Evolutionary conservation across 2,888 invertebrate genomes (phyloP).

Genomic region (Spialia ferax): DNA sequence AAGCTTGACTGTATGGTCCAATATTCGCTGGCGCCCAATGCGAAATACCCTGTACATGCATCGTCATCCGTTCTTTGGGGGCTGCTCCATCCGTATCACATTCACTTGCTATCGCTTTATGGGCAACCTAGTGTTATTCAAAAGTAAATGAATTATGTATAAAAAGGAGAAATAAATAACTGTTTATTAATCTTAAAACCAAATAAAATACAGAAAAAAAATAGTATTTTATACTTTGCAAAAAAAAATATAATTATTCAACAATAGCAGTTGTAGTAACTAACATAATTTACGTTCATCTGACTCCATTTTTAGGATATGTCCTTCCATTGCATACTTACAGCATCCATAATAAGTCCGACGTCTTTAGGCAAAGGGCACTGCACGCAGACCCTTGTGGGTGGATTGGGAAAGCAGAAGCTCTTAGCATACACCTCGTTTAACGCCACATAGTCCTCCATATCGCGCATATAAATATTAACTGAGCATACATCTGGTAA

Average conservation of each 20-base stretch:
- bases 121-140: conserved; percentile 64
- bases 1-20: conserved; percentile 98
- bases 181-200: background rate
- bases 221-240: background rate
- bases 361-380: conserved; percentile 90
- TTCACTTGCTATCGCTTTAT: conserved; percentile 64
- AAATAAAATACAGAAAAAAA: background rate
- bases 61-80: conserved; percentile 89
- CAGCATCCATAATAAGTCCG: conserved; percentile 92
- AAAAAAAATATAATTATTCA: no score
- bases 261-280: no score
- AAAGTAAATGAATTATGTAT: no score
- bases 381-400: conserved; percentile 95
- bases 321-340: conserved; percentile 62
- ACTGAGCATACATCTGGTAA: conserved; percentile 92
- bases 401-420: conserved; percentile 93
- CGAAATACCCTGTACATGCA: conserved; percentile 98
- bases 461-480: conserved; percentile 94
- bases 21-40: conserved; percentile 99
- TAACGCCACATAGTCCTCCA: conserved; percentile 91
- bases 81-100: conserved; percentile 55
- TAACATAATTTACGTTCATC: no score
- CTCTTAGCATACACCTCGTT: conserved; percentile 92
- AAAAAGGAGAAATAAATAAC: background rate
- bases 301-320: no score